phyloP scores from a whole-genome alignment of 2,113 vertebrate genomes.

The Bombycilla garrulus region DNA sequence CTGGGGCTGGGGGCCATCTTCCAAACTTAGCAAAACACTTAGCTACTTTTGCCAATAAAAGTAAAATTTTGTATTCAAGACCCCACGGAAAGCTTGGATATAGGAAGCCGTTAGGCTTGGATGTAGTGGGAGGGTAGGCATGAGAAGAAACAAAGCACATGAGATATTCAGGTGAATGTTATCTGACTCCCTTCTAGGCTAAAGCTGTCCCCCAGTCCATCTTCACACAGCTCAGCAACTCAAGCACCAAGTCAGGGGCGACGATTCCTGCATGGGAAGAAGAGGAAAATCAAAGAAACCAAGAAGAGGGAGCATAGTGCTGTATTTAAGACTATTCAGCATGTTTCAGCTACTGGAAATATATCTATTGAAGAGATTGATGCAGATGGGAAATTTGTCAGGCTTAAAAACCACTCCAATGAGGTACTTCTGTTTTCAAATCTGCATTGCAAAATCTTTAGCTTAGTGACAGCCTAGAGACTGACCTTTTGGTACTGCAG shows the following conservation, averaged over 20 bases:
- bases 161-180: neutral
- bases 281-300: slow-evolving; percentile 76
- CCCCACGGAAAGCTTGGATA: neutral
- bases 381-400: slow-evolving; percentile 77
- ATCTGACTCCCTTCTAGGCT: slow-evolving; percentile 63
- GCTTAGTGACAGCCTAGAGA: neutral
- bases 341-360: slow-evolving; percentile 46
- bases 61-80: neutral
- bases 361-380: slow-evolving; percentile 82
- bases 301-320: neutral
- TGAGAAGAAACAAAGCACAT: neutral
- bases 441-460: neutral
- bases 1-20: neutral
- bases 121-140: neutral
- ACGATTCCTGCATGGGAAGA: slow-evolving; percentile 66
- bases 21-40: neutral
- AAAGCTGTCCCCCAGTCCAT: slow-evolving; percentile 74
- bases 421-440: slow-evolving; percentile 48
- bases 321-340: slow-evolving; percentile 71
- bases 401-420: slow-evolving; percentile 78
- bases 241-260: slow-evolving; percentile 44
- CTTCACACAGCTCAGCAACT: slow-evolving; percentile 11
- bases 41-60: neutral
- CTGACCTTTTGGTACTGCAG: neutral
- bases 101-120: neutral